Base-by-base conservation (phyloP, 1,140 invertebrate species). In the Drosophila eugracilis region DNA sequence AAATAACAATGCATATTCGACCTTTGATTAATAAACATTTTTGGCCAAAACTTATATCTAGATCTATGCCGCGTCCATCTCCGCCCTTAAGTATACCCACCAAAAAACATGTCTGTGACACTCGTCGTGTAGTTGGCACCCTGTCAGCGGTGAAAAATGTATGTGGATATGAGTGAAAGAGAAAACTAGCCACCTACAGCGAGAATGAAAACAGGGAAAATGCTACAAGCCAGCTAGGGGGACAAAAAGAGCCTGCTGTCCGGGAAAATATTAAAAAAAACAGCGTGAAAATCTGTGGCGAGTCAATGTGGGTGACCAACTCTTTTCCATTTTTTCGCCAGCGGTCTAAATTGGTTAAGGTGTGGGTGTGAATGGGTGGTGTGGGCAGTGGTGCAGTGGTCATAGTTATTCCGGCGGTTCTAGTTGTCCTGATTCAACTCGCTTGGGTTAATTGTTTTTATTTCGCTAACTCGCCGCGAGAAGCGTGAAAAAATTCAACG, bases 381-480 rank as follows among this genome's bases (percentile, higher is more conserved):
- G 26, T n/a, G n/a, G n/a, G n/a, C n/a, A n/a, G 26, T 28, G 26
- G 10, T 36, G 12, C 1, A n/a, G 19, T 30, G 49, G 22, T 30
- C 0, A 32, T 30, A 30, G 41, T 39, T 53, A 44, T 15, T 50
- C 26, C 19, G 22, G 45, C 14, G 28, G 6, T 15, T 26, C 10
- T 24, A 28, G 28, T 42, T 34, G 47, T 59, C 36, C 55, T 1
- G 67, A 54, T 67, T 73, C 59, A 77, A 49, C 57, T 63, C 57
- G 34, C 55, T 58, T 41, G 78, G 53, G 78, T 83, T 77, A 83
- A 81, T 77, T 66, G 69, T 77, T 83, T 83, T 81, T 73, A 86
- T 75, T 75, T 22, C 63, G 77, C 76, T 62, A 78, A 79, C 72
- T 59, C 44, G 30, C 41, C 28, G 50, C 28, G 42, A 58, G 17